Conservation (phyloP, 2,113 vertebrate genomes). For the Athene noctua region DNA sequence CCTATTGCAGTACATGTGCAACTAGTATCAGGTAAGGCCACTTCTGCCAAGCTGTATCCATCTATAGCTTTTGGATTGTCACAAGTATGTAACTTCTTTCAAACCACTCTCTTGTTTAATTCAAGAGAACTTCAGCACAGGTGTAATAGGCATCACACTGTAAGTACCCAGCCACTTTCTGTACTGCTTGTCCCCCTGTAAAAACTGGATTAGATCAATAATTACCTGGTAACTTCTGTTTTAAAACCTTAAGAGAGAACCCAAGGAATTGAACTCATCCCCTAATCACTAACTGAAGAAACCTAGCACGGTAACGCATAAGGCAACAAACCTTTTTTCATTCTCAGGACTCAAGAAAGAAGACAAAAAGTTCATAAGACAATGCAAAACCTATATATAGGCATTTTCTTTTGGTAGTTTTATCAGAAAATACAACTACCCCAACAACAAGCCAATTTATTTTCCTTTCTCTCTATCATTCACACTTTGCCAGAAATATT, state of each 20-base stretch:
- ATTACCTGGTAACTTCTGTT: background rate
- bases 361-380: background rate
- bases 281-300: background rate
- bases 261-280: background rate
- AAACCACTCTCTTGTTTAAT: background rate
- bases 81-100: background rate
- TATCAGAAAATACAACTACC: background rate
- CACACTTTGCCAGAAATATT: background rate
- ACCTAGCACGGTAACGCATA: background rate
- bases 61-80: background rate
- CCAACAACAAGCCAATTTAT: background rate
- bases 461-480: background rate
- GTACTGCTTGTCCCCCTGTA: background rate
- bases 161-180: background rate
- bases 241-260: background rate
- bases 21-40: background rate
- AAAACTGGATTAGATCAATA: background rate
- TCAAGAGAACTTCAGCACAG: background rate
- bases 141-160: background rate
- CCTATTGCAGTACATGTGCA: background rate
- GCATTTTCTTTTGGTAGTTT: background rate
- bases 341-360: background rate
- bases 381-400: background rate
- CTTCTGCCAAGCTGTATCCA: background rate
- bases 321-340: background rate